Evolutionary conservation across 2,797 vertebrate species (phyloP), one percentile per base, ranked within the genome.

Genomic region (Hippopotamyrus pictus): DNA sequence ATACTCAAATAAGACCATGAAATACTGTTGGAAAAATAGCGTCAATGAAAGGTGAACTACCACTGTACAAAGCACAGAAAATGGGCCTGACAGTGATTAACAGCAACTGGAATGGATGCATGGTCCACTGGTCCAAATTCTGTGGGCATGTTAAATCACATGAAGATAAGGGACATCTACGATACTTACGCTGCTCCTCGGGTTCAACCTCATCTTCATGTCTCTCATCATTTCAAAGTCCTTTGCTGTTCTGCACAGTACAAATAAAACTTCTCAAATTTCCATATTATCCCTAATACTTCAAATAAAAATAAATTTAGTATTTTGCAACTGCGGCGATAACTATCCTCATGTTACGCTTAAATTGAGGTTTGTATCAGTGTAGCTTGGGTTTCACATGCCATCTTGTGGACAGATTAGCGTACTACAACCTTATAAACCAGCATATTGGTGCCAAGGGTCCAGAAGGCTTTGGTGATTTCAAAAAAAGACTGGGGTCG

Each of bases 141-240:
- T 48, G 82, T 48, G 11, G 46, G 44, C n/a, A 84, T 48, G n/a
- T 84, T 51, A 84, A 29, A 84, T 22, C 29, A 41, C 17, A 41
- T 22, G 29, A 14, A 73, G n/a, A 46, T 17, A 41, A 53, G 25
- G 54, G 11, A 5, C 11, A 59, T 29, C 83, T 53, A 37, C 79
- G 79, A 85, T 50, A 95, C 97, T 97, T 95, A 99, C 99, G 91
- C 96, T 92, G 94, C 97, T 97, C 33, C 91, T 95, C 69, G 98
- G 97, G 92, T 97, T 98, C 88, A 99, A 92, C 92, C 97, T 99
- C 91, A 93, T 96, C 95, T 99, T 99, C 97, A 98, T 97, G 88
- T 93, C 91, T 48, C 83, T 93, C 96, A 99, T 98, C 96, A 99
- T 98, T 90, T 96, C 92, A 91, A 99, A 99, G 94, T 99, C 99